A percentile compares a stretch with the other conserved stretches of the same genome.
phyloP scores from a whole-genome alignment of 1,140 invertebrate species.

The Rhagoletis zephyria region DNA sequence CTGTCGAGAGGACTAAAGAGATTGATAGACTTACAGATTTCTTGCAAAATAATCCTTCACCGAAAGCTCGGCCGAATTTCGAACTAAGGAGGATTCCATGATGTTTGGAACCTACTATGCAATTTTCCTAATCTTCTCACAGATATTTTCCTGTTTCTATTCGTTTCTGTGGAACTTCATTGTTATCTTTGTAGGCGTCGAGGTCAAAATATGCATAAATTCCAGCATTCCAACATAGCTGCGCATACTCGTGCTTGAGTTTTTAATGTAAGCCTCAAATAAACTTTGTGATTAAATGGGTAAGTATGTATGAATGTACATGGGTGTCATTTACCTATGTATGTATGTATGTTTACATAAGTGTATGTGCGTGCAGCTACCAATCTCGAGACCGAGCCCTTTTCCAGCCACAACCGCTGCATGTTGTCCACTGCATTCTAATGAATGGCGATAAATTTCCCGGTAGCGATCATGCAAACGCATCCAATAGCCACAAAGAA shows the following conservation, averaged over 20 bases:
- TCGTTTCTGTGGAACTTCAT: neutral
- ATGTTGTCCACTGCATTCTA: slow-evolving; percentile 54
- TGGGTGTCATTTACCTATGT: neutral
- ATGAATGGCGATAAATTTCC: slow-evolving; percentile 58
- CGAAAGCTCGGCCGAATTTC: too few relatives aligned
- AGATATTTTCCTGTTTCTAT: neutral
- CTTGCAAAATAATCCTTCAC: too few relatives aligned
- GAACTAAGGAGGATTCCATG: too few relatives aligned
- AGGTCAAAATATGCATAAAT: slow-evolving; percentile 40
- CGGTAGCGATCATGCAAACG: slow-evolving; percentile 47
- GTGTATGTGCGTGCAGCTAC: neutral
- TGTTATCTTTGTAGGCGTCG: neutral
- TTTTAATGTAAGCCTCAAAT: neutral
- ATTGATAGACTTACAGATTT: too few relatives aligned
- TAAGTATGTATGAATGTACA: neutral
- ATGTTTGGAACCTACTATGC: too few relatives aligned
- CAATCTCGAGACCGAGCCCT: slow-evolving; percentile 41
- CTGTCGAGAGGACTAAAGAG: too few relatives aligned
- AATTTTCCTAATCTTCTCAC: too few relatives aligned
- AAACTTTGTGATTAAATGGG: neutral
- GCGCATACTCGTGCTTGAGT: neutral
- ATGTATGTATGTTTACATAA: neutral
- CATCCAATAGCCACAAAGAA: slow-evolving; percentile 31
- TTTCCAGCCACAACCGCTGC: slow-evolving; percentile 2
- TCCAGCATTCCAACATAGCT: slow-evolving; percentile 36